phyloP scores from a whole-genome alignment of 2,113 vertebrate species.

The Theristicus caerulescens region DNA sequence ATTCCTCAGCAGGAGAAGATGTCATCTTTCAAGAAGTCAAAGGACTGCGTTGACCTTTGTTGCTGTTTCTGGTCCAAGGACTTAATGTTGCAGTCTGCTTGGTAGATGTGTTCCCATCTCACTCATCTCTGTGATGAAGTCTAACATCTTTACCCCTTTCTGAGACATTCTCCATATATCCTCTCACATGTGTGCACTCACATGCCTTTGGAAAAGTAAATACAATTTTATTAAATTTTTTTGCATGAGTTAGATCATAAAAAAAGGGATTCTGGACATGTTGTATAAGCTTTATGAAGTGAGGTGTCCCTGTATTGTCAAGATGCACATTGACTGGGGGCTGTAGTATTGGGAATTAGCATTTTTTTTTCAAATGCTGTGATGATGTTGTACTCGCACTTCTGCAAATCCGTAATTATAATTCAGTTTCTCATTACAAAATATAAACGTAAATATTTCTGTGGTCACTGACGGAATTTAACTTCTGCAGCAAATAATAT shows the following conservation, averaged over 20 bases:
- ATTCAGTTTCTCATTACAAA: slow-evolving; percentile 45
- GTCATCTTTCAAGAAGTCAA: neutral
- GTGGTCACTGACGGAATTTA: slow-evolving; percentile 45
- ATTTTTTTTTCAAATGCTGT: neutral
- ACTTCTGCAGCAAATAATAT: slow-evolving; percentile 34
- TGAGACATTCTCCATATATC: neutral
- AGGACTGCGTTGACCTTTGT: fast-evolving
- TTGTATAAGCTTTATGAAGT: slow-evolving; percentile 37
- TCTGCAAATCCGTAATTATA: slow-evolving; percentile 43
- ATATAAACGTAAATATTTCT: slow-evolving; percentile 39
- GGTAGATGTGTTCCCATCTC: neutral
- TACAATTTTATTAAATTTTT: slow-evolving; percentile 44
- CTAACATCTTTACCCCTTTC: neutral
- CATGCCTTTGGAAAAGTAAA: slow-evolving; percentile 29
- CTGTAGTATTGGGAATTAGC: neutral
- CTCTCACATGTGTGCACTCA: neutral
- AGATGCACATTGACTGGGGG: neutral
- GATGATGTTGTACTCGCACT: neutral
- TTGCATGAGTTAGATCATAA: slow-evolving; percentile 23
- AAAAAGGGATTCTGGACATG: neutral
- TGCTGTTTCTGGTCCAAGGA: neutral
- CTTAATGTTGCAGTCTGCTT: neutral
- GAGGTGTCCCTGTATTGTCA: neutral
- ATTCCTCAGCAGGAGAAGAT: neutral
- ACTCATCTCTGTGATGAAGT: neutral